A percentile compares a stretch with the other conserved stretches of the same genome.
Conservation (phyloP, 2,888 invertebrate genomes). For the Chirona hameri region DNA sequence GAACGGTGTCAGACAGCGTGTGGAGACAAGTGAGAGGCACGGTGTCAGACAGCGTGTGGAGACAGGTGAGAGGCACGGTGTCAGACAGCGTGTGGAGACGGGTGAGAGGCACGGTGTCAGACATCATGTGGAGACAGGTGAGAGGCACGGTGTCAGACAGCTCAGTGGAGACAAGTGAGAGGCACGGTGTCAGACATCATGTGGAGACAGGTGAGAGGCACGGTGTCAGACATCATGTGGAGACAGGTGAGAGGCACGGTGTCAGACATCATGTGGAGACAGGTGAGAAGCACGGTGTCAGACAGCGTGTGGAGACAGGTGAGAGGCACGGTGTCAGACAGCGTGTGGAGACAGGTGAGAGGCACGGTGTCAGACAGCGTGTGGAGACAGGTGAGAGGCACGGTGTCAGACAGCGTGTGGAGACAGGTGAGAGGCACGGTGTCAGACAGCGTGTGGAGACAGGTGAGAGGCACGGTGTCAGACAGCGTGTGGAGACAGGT, state of each 20-base stretch:
- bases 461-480: constrained; percentile 41
- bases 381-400: not conserved
- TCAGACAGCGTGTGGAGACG: not conserved
- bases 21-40: constrained; percentile 59
- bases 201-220: not conserved
- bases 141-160: constrained; percentile 63
- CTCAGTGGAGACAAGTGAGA: constrained; percentile 75
- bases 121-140: no score
- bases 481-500: not conserved
- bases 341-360: not conserved
- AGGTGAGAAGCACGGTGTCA: no score
- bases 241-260: not conserved
- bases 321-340: not conserved
- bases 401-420: no score
- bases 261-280: no score
- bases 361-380: not conserved
- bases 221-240: not conserved
- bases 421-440: no score
- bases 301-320: no score
- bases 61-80: not conserved
- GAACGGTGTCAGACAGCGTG: constrained; percentile 46
- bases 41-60: not conserved
- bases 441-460: no score
- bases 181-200: not conserved
- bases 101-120: not conserved